Evolutionary conservation across 2,797 vertebrate genomes (phyloP).

Genomic region (Graptemys geographica): DNA sequence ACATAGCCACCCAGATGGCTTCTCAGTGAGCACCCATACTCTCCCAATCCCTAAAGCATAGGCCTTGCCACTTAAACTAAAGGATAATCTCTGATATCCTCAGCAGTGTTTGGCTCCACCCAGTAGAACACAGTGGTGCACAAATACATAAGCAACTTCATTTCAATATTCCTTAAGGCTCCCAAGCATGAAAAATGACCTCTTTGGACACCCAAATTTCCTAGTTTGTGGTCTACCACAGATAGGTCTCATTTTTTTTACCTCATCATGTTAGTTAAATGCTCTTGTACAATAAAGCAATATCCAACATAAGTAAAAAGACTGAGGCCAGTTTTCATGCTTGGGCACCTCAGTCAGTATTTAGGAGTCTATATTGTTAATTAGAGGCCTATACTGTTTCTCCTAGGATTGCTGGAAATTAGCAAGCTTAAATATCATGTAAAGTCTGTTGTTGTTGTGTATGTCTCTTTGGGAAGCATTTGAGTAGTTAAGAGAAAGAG

Average conservation of each 20-base stretch:
- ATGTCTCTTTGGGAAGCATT: background rate
- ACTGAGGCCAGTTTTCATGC: rapidly evolving
- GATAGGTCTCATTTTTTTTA: background rate
- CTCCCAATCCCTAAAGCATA: rapidly evolving
- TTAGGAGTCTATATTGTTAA: background rate
- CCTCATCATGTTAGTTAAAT: background rate
- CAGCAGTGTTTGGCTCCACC: background rate
- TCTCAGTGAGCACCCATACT: background rate
- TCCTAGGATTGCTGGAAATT: background rate
- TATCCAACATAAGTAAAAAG: background rate
- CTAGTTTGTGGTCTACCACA: background rate
- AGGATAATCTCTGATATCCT: background rate
- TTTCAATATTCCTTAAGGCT: background rate
- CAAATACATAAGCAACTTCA: rapidly evolving
- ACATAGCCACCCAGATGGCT: background rate
- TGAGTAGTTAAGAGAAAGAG: background rate
- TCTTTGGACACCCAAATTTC: background rate
- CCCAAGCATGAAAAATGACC: background rate
- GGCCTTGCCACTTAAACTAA: background rate
- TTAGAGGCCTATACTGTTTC: background rate
- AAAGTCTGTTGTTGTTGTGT: background rate
- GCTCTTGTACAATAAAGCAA: background rate
- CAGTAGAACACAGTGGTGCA: background rate
- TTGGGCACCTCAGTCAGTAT: background rate
- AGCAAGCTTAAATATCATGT: background rate